Percentiles rank a stretch among this genome's conserved stretches.
Conservation (phyloP, 2,888 invertebrate genomes). For the Coelopa pilipes region DNA sequence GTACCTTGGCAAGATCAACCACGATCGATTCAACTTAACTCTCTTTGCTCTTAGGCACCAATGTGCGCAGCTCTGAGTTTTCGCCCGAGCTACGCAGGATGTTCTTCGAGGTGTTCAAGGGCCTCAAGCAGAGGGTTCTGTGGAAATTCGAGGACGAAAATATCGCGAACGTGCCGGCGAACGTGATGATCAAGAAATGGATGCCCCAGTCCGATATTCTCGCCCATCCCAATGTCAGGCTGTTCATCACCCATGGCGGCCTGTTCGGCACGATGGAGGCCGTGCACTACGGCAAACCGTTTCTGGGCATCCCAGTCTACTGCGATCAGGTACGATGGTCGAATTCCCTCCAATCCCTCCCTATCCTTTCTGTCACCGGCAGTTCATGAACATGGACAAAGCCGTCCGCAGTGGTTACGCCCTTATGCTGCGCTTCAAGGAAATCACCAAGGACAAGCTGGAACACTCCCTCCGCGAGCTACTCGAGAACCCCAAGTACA, state of each 20-base stretch:
- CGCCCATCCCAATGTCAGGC: slow-evolving; percentile 67
- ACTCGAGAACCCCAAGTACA: slow-evolving; percentile 60
- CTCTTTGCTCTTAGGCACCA: slow-evolving; percentile 66
- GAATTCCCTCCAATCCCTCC: too few species aligned
- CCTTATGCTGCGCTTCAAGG: slow-evolving; percentile 57
- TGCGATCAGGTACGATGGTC: too few species aligned
- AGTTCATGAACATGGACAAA: slow-evolving; percentile 67
- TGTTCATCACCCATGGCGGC: slow-evolving; percentile 69
- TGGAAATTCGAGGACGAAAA: slow-evolving; percentile 66
- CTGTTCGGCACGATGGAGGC: slow-evolving; percentile 68
- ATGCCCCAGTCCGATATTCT: slow-evolving; percentile 67
- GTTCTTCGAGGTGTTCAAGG: slow-evolving; percentile 64
- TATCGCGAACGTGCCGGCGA: slow-evolving; percentile 57
- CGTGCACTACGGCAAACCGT: slow-evolving; percentile 67
- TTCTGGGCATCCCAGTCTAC: slow-evolving; percentile 69
- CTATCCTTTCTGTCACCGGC: too few species aligned
- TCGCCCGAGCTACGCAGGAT: slow-evolving; percentile 52
- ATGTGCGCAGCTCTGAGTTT: slow-evolving; percentile 66
- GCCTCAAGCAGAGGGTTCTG: slow-evolving; percentile 63
- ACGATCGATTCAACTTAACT: too few species aligned
- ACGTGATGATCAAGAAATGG: slow-evolving; percentile 66
- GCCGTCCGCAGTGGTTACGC: slow-evolving; percentile 67
- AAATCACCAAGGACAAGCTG: slow-evolving; percentile 58
- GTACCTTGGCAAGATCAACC: slow-evolving; percentile 37
- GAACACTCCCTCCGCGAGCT: slow-evolving; percentile 56